Base-by-base conservation (phyloP, 2,797 vertebrate species). In the Paguma larvata region DNA sequence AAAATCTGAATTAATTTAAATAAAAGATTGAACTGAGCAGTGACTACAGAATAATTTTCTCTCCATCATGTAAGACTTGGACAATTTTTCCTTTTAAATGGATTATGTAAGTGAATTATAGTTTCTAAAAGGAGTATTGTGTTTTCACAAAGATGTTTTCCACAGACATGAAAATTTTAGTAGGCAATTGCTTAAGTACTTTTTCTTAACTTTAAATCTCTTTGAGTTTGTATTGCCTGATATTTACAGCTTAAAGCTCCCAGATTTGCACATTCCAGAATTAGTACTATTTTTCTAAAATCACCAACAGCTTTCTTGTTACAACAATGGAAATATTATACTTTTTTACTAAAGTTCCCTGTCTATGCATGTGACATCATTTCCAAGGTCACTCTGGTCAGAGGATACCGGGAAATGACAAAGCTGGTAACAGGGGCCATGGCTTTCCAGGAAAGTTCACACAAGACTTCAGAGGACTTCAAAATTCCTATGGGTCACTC, bases 1-100 rank as follows among this genome's bases (percentile, higher is more conserved):
- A 32, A 95, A 95, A 91, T 94, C 15, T 86, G 85, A 96, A 91
- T 91, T 96, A 75, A 86, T 93, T 86, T 93, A 93, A 98, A 82
- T 93, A 90, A 95, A 82, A 90, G 3, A 67, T 19, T 87, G 38
- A 95, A 85, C 46, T 91, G 38, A 95, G 67, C 16, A 89, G 88
- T 77, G 51, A 95, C 82, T 78, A 86, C 92, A 62, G 30, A 96
- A 70, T 85, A 89, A 70, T 78, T 92, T 80, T 88, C 51, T 94
- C 62, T 96, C 53, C 27, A 94, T 85, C 82, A n/a, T 75, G 11
- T 95, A 91, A 78, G 23, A 88, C 44, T 75, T 93, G 68, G 62
- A 85, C 84, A 96, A 87, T 92, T 93, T 97, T 91, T 41, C 41
- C 12, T 96, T 77, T 91, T 80, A 84, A 95, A 84, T 30, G 6